These are phyloP conservation scores for Heliocidaris erythrogramma DNA, from an alignment of 35 echinoderm and acorn worm genomes.

Conservation along the genomic window DNA sequence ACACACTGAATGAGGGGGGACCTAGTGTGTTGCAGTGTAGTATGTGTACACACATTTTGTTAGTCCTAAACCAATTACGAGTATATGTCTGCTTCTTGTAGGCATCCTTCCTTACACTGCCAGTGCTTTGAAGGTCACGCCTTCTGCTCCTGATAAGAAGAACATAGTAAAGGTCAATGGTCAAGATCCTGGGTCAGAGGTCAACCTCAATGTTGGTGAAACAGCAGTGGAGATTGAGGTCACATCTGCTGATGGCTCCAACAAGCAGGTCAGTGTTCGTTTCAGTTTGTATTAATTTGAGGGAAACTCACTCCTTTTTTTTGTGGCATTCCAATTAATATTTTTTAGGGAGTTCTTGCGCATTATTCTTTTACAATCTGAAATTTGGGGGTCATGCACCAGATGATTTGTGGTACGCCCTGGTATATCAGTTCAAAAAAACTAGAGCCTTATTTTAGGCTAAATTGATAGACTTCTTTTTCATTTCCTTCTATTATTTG, in stretches of 20 bases:
- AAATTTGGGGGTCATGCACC: too few species aligned
- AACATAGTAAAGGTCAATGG: slow-evolving; percentile 84
- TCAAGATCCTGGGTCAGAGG: slow-evolving; percentile 75
- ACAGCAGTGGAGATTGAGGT: slow-evolving; percentile 80
- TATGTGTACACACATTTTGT: too few species aligned
- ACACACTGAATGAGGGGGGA: too few species aligned
- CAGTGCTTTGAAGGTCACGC: slow-evolving; percentile 67
- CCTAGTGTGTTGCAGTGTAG: too few species aligned
- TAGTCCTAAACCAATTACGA: too few species aligned
- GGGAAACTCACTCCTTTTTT: neutral
- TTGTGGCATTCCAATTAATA: neutral
- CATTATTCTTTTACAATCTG: too few species aligned
- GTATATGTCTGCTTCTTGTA: neutral
- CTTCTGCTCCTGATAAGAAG: slow-evolving; percentile 88
- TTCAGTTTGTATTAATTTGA: neutral
- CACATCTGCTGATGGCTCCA: slow-evolving; percentile 90
- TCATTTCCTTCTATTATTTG: too few species aligned
- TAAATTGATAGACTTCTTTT: too few species aligned
- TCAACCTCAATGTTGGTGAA: slow-evolving; percentile 81
- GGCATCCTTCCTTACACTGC: slow-evolving; percentile 76
- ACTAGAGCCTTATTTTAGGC: too few species aligned
- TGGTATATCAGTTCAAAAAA: too few species aligned
- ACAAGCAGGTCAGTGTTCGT: slow-evolving; percentile 65
- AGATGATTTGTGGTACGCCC: too few species aligned
- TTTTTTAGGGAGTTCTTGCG: neutral